Evolutionary conservation across 37 sponge, comb jelly and placozoan species (phyloP).

Genomic region (Spongilla lacustris): DNA sequence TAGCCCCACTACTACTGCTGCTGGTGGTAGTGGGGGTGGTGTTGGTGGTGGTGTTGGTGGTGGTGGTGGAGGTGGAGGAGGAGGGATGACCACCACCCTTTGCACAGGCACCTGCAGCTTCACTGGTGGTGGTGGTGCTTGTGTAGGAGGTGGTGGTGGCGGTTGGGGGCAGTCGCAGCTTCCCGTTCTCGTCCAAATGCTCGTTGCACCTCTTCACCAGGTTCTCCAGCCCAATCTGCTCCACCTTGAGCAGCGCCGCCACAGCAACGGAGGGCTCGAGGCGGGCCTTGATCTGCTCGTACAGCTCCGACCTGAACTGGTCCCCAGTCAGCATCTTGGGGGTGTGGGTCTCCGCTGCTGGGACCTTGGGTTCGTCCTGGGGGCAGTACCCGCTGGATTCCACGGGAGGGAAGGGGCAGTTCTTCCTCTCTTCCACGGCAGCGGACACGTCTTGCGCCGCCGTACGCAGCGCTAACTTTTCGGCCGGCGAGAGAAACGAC

Average conservation of each 20-base stretch:
- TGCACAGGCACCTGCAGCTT: background rate
- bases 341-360: background rate
- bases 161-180: background rate
- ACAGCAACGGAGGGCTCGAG: background rate
- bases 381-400: background rate
- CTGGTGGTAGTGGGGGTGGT: too few relatives aligned
- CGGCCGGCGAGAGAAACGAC: constrained; percentile 21
- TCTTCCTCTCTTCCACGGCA: background rate
- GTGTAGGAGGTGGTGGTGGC: background rate
- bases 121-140: background rate
- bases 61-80: too few relatives aligned
- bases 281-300: background rate
- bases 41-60: too few relatives aligned
- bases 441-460: background rate
- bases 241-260: background rate
- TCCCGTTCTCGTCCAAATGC: background rate
- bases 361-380: background rate
- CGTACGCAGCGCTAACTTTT: background rate
- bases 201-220: background rate
- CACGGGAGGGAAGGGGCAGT: background rate
- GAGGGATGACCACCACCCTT: too few relatives aligned
- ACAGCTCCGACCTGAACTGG: background rate
- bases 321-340: background rate
- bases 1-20: too few relatives aligned
- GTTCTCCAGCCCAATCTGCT: background rate